A percentile compares a stretch with the other conserved stretches of the same genome.
These are phyloP conservation scores for Eufriesea mexicana DNA, from an alignment of 1,140 invertebrate species.

Conservation along the genomic window DNA sequence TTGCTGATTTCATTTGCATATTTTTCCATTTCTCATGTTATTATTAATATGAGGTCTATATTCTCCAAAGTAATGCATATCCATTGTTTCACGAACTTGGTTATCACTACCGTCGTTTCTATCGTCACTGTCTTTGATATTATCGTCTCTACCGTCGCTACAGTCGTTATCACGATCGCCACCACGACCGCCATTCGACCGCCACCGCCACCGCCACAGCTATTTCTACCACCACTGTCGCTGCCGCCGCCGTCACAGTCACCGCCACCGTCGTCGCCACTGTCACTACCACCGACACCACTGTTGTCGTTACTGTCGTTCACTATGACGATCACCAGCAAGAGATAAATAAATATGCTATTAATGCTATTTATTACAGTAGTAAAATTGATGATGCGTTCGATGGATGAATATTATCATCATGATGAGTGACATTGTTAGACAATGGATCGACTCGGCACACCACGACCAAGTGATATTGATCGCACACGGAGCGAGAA, in stretches of 20 bases:
- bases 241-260: constrained; percentile 7
- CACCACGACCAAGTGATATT: constrained; percentile 78
- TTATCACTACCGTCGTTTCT: constrained; percentile 51
- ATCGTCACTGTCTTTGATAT: constrained; percentile 34
- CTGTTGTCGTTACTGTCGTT: constrained; percentile 14
- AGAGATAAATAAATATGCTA: constrained; percentile 4
- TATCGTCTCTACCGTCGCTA: constrained; percentile 40
- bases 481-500: constrained; percentile 67
- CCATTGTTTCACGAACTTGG: constrained; percentile 40
- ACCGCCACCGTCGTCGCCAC: constrained; percentile 36
- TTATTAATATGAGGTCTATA: background rate
- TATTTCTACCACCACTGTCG: constrained; percentile 43
- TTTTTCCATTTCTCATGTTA: constrained; percentile 35
- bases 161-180: constrained; percentile 26
- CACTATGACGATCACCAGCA: background rate
- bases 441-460: constrained; percentile 71
- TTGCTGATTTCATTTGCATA: constrained; percentile 35
- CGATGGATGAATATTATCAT: constrained; percentile 53
- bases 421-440: constrained; percentile 55
- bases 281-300: constrained; percentile 24
- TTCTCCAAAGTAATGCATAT: background rate
- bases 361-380: constrained; percentile 28
- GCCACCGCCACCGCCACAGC: constrained; percentile 37
- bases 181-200: constrained; percentile 44
- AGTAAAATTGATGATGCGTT: constrained; percentile 52